phyloP scores from a whole-genome alignment of 2,113 vertebrate genomes.

The Pangasianodon gigas region DNA sequence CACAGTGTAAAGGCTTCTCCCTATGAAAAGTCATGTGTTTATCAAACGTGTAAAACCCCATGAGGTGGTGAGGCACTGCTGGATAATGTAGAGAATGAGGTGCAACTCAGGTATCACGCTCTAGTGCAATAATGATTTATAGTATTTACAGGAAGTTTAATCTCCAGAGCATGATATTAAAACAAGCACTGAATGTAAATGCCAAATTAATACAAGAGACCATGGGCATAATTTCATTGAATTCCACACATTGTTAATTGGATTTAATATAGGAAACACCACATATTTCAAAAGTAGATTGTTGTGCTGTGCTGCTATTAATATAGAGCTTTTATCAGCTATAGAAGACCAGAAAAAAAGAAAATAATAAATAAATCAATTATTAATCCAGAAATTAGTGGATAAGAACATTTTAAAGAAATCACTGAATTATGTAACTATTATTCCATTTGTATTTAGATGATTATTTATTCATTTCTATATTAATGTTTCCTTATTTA shows the following conservation, averaged over 20 bases:
- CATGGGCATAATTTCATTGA: neutral
- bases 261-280: neutral
- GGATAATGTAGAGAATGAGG: neutral
- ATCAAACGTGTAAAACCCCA: slow-evolving; percentile 47
- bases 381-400: neutral
- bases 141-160: slow-evolving; percentile 45
- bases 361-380: neutral
- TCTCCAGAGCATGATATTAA: slow-evolving; percentile 14
- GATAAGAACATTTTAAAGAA: neutral
- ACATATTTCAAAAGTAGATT: neutral
- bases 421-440: neutral
- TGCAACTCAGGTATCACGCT: neutral
- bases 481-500: neutral
- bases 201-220: neutral
- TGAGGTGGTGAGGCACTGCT: neutral
- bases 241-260: neutral
- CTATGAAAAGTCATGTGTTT: slow-evolving; percentile 58
- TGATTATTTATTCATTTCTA: neutral
- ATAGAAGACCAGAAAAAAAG: neutral
- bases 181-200: slow-evolving; percentile 34
- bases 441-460: neutral
- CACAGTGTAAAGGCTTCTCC: slow-evolving; percentile 52
- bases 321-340: neutral
- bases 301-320: neutral
- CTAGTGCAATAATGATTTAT: slow-evolving; percentile 33